These are phyloP conservation scores for Aphaenogaster floridana DNA, from an alignment of 1,140 invertebrate genomes.

Conservation along the genomic window DNA sequence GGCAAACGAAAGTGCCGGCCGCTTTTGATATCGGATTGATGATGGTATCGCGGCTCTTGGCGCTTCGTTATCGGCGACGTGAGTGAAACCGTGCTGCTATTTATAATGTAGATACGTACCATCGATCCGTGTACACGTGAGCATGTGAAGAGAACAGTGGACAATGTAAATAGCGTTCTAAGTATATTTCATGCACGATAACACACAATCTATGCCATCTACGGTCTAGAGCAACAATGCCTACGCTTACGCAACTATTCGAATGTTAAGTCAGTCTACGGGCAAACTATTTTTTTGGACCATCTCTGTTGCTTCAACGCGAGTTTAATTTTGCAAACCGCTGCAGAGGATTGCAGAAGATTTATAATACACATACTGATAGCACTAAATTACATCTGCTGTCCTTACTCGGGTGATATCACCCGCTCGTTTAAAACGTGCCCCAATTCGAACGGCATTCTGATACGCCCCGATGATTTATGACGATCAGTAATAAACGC, in stretches of 20 bases:
- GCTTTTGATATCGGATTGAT: constrained; percentile 31
- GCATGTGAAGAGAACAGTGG: constrained; percentile 50
- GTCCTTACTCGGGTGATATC: not conserved
- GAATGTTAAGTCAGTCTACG: not conserved
- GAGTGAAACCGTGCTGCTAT: not conserved
- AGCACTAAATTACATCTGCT: not conserved
- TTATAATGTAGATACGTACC: constrained; percentile 68
- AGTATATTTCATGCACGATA: constrained; percentile 42
- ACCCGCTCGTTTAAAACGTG: not conserved
- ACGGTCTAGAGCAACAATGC: not conserved
- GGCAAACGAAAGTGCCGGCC: not conserved
- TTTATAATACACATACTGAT: not conserved
- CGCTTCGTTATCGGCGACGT: constrained; percentile 33
- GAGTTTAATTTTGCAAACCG: not conserved
- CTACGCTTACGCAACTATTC: not conserved
- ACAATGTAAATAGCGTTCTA: constrained; percentile 27
- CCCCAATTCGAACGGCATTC: not conserved
- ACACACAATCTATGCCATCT: constrained; percentile 33
- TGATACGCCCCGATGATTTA: constrained; percentile 1
- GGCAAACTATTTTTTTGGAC: not conserved
- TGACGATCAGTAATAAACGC: not conserved
- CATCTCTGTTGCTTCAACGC: not conserved
- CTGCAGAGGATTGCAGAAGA: not conserved
- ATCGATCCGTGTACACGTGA: constrained; percentile 55
- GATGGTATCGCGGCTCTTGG: constrained; percentile 30